Evolutionary conservation across 2,888 invertebrate species (phyloP), one percentile per base, ranked within the genome.

Genomic region (Hirudinaria manillensis): DNA sequence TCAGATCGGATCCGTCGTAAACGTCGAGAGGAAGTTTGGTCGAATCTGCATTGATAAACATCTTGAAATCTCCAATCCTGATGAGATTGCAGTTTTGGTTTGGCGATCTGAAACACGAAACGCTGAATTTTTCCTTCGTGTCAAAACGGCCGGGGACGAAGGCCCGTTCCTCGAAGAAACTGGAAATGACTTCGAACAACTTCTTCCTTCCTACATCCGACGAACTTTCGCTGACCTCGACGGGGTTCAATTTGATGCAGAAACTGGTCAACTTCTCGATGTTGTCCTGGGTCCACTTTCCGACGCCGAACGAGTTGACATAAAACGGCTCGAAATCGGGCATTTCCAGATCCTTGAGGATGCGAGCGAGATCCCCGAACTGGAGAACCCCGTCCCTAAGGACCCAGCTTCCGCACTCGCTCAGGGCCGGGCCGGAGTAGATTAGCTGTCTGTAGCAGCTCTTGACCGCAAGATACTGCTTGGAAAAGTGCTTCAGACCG

Each of bases 341-440:
- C 73, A 73, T 73, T 36, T 73, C 73, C 36, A 73, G n/a, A 16
- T 73, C 73, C 36, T 73, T 73, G 73, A 73, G 73, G 16, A 73
- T 55, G 34, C 55, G 56, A n/a, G 65, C 55, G 21, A 73, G 32
- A 29, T 73, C 65, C 3, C 27, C n/a, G 21, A 73, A 65, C 32
- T 24, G 24, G 36, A 73, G 65, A 29, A 56, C 36, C 21, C 36
- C 61, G n/a, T 73, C 73, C 34, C 13, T 36, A 34, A 73, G 73
- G 36, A 73, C n/a, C 73, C 73, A 73, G 56, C 73, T 73, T 56
- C 73, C 73, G 55, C 73, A 73, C 6, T 61, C 61, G 3, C 61
- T 61, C 61, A 56, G 56, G 24, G 45, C 65, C 19, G 65, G 65
- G 10, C 73, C 73, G 0, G 65, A 56, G 45, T 73, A 73, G 19